Evolutionary conservation across 1,140 invertebrate genomes (phyloP).

Genomic region (Aethina tumida): DNA sequence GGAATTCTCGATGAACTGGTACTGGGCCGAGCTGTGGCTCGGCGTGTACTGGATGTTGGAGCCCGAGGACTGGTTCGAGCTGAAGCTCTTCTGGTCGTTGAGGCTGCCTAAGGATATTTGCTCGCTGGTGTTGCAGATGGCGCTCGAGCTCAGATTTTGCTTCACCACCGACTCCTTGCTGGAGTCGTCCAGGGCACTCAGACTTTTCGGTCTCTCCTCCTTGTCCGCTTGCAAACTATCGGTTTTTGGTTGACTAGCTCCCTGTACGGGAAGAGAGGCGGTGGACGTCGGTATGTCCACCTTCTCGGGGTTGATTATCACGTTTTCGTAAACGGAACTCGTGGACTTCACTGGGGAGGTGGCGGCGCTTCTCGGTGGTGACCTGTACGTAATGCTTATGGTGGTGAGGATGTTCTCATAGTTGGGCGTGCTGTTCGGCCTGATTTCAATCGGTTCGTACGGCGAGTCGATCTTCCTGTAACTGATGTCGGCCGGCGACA

Average conservation of each 20-base stretch:
- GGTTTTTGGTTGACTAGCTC: conserved; percentile 40
- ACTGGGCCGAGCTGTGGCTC: conserved; percentile 20
- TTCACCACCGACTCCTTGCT: conserved; percentile 17
- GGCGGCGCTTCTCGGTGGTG: conserved; percentile 36
- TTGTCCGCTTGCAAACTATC: conserved; percentile 4
- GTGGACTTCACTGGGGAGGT: conserved; percentile 17
- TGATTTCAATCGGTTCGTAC: conserved; percentile 22
- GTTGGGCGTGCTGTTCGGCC: conserved; percentile 36
- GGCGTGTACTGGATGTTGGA: conserved; percentile 27
- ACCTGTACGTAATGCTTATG: conserved; percentile 57
- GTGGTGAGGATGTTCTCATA: conserved; percentile 42
- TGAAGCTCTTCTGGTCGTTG: conserved; percentile 19
- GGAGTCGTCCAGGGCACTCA: conserved; percentile 29
- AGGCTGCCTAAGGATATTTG: conserved; percentile 19
- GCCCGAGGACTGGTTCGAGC: conserved; percentile 23
- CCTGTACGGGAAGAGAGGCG: conserved; percentile 42
- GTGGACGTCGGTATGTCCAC: conserved; percentile 41
- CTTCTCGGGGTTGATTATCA: conserved; percentile 41
- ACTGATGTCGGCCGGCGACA: conserved; percentile 18
- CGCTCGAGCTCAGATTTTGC: conserved; percentile 21
- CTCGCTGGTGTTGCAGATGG: conserved; percentile 27
- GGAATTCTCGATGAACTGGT: conserved; percentile 24
- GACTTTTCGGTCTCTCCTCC: conserved; percentile 28
- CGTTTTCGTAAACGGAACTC: conserved; percentile 40
- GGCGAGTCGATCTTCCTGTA: conserved; percentile 10